A percentile compares a stretch with the other conserved stretches of the same genome.
phyloP scores from a whole-genome alignment of 1,140 invertebrate genomes.

The Venturia canescens region DNA sequence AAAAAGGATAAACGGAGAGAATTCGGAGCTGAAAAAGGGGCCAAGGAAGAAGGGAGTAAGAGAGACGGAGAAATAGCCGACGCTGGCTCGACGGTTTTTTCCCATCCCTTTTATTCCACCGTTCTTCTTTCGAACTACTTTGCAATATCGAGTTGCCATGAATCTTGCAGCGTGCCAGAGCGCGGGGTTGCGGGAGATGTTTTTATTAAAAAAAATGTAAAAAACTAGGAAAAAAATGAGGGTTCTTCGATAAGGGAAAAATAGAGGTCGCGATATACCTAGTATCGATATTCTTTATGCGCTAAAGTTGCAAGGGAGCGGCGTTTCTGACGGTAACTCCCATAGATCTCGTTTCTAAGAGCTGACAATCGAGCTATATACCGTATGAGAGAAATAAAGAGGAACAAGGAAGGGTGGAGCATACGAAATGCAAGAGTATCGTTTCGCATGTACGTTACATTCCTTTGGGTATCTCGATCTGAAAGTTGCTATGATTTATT shows the following conservation, averaged over 20 bases:
- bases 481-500: conserved; percentile 37
- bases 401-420: background rate
- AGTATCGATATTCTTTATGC: too few relatives aligned
- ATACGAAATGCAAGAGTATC: background rate
- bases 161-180: conserved; percentile 33
- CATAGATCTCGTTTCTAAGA: too few relatives aligned
- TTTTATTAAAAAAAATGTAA: conserved; percentile 15
- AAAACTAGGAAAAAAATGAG: background rate
- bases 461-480: conserved; percentile 36
- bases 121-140: conserved; percentile 19
- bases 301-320: too few relatives aligned
- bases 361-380: too few relatives aligned
- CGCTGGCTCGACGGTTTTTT: conserved; percentile 22
- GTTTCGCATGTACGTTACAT: background rate
- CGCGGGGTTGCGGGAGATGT: background rate
- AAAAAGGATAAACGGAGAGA: background rate
- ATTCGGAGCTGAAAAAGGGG: conserved; percentile 6
- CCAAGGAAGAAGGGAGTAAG: background rate
- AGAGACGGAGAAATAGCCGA: conserved; percentile 13
- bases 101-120: conserved; percentile 11
- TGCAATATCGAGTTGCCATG: conserved; percentile 38
- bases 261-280: too few relatives aligned
- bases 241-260: too few relatives aligned
- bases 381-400: conserved; percentile 4
- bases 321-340: too few relatives aligned